Evolutionary conservation across 2,888 invertebrate genomes (phyloP), one percentile per base, ranked within the genome.

Genomic region (Cephus pygmeus): DNA sequence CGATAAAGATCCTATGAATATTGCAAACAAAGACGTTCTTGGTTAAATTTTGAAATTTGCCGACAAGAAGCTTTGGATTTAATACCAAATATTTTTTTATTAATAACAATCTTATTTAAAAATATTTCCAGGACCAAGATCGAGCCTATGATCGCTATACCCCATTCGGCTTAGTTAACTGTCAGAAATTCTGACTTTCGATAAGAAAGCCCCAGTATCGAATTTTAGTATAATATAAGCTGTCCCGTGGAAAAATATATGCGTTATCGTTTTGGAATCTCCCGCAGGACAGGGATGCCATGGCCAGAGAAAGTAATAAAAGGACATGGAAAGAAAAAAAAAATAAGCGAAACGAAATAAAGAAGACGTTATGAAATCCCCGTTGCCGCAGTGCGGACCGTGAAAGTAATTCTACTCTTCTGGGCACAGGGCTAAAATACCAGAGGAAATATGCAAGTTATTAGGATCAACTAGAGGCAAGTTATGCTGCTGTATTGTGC

Each of bases 361-460:
- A 56, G 23, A 15, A 56, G 56, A 56, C 56, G 56, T 56, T 56
- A 56, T 71, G 71, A 71, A 71, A 71, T 71, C 30, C 71, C 15
- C 71, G 34, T 34, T 71, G 34, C 71, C 71, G 71, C 71, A 31
- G 33, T 34, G 71, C 71, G 71, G 71, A 30, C 23, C 23, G 71
- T 71, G 30, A 30, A 30, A 71, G 71, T 71, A 71, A 71, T 71
- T 71, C 71, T 71, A 11, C 30, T 71, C 71, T 30, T 34, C 31
- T 30, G 30, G 71, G 34, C 33, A 15, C 15, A 12, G 12, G 71
- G 71, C 31, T 12, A 71, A 34, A 71, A 71, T 71, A 71, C 71
- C 34, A 33, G 71, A 30, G 71, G 34, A 71, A 71, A 71, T 71
- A 71, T 71, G 71, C 71, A 34, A 71, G 71, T 30, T 71, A 71